Base-by-base conservation (phyloP, 2,888 invertebrate species). In the Ichneumoninae sp. region DNA sequence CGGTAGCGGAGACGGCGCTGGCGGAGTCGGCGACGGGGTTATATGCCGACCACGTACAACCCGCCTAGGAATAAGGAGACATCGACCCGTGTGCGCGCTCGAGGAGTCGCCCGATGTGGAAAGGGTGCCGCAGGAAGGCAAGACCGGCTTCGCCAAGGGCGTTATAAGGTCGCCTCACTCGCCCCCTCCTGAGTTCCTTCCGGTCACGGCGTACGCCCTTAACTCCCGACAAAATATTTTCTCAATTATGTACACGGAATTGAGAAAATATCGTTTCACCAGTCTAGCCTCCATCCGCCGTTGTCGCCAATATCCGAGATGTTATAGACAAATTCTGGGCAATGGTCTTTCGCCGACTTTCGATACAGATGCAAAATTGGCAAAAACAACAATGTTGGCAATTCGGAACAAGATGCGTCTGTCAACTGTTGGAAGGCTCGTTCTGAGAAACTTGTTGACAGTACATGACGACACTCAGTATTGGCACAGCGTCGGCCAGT, bases 1-100 rank as follows among this genome's bases (percentile, higher is more conserved):
- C 82, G 78, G 82, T 50, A 60, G 44, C 44, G 44, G 82, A 82
- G 78, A 84, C 82, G 72, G 50, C 57, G 79, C 40, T 71, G 65
- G 60, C 66, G 79, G 66, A 76, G 75, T 71, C 68, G 78, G 68
- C 19, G 66, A 33, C 57, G 50, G 57, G 82, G 79, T 82, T 84
- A 82, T 76, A 82, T 68, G 79, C 75, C 84, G 82, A 76, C 84
- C 79, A 84, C 82, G 82, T 84, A 82, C 71, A 82, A 76, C 75
- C 71, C 79, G 75, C 50, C 82, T 71, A 76, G 84, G 75, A 82
- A 84, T 82, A 79, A 84, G 84, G 82, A 84, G 82, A 84, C 84
- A 84, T 84, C 84, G 84, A 84, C 79, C 84, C 79, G 70, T 68
- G 82, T 76, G 78, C 78, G 71, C 82, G 79, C 82, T 62, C 68